phyloP scores from a whole-genome alignment of 2,113 vertebrate species.

The Lagenorhynchus albirostris region DNA sequence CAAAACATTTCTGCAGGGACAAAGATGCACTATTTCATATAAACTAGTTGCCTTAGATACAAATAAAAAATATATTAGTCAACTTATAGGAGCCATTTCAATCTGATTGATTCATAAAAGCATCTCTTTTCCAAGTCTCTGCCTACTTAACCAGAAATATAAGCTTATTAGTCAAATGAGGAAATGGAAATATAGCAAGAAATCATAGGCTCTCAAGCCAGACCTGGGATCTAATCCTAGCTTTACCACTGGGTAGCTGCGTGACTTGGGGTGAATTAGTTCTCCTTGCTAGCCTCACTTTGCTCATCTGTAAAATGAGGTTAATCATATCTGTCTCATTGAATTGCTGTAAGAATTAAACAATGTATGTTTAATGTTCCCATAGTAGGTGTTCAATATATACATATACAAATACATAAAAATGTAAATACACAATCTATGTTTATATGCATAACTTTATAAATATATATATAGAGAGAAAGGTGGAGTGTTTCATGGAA shows the following conservation, averaged over 20 bases:
- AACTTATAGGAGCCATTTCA: background rate
- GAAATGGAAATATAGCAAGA: background rate
- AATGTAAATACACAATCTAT: background rate
- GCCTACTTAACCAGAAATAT: background rate
- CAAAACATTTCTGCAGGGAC: background rate
- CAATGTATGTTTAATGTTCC: background rate
- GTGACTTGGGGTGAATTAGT: background rate
- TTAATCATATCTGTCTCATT: background rate
- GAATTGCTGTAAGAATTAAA: slow-evolving; percentile 20
- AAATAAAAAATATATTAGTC: slow-evolving; percentile 1
- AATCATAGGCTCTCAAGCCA: background rate
- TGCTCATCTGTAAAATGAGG: background rate
- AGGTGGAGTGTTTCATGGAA: background rate
- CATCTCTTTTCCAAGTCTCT: background rate
- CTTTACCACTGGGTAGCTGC: background rate
- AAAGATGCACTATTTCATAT: background rate
- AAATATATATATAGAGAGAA: background rate
- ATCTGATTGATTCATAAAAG: background rate
- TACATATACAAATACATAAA: background rate
- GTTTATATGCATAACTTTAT: background rate
- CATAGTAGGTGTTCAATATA: background rate
- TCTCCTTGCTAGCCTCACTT: background rate
- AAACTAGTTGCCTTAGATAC: slow-evolving; percentile 7
- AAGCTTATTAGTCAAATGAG: background rate
- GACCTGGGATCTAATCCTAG: background rate